Evolutionary conservation across 2,888 invertebrate genomes (phyloP), one percentile per base, ranked within the genome.

Genomic region (Heliconius aoede): DNA sequence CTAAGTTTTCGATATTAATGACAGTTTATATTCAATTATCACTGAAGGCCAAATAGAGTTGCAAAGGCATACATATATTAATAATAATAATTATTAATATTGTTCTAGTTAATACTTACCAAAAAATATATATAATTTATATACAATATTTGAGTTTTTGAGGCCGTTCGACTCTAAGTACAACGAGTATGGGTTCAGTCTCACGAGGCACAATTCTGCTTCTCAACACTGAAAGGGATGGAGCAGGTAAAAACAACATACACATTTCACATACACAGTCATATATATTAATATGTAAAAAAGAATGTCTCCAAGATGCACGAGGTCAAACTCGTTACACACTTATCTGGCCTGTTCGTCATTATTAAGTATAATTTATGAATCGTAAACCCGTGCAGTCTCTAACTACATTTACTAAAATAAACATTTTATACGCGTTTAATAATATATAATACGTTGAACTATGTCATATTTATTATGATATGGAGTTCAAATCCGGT

Each of bases 291-390:
- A 73, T 65, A 73, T 71, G 65, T 73, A 36, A 32, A 73, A 32
- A 62, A 73, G 71, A 73, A 74, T 60, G 64, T 71, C 78, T 78
- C 69, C 69, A 58, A 76, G 86, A 84, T 80, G 81, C 80, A 76
- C 84, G 85, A 86, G 85, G 86, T 87, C 86, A 83, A 83, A 79
- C 82, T 83, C 86, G 83, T 87, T 88, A 87, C 84, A 81, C 83
- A 77, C 82, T 85, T 85, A 86, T 87, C 84, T 85, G 79, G 83
- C 80, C 81, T 82, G 86, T 86, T 84, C 83, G 86, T 88, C 86
- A 86, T 86, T 87, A 87, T 87, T 84, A 81, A 85, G 73, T 79
- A 82, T 86, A 85, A 89, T 89, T 89, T 87, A 89, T 86, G 85
- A 82, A 74, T 82, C 78, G 79, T 84, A 84, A 85, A 85, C 88